Evolutionary conservation across 2,888 invertebrate species (phyloP), one percentile per base, ranked within the genome.

Genomic region (Herminia tarsipennalis): DNA sequence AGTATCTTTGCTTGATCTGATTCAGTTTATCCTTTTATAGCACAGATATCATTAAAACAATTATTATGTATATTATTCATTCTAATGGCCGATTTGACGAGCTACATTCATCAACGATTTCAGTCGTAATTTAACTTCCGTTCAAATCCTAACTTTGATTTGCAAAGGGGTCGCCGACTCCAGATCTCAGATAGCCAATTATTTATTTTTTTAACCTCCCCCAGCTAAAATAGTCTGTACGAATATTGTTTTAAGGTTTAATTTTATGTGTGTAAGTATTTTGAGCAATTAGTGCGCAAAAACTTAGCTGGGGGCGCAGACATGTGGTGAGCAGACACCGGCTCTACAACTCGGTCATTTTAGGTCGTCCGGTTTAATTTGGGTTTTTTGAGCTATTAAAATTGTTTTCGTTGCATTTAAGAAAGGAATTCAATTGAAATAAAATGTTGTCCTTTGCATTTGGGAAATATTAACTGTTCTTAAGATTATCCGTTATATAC

Each of bases 241-340:
- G 3, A 0, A 4, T 2, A 3, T 3, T 6, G 12, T 0, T 5
- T 22, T 48, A 49, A 30, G 30, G 44, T 32, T 30, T 12, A 36
- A 2, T 56, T 50, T 54, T 6, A 14, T 6, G 24, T 38, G 24
- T 38, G 24, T 4, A 14, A 10, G 5, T 9, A 20, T n/a, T 38
- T 10, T 2, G 36, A 34, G 38, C 42, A 62, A 59, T 63, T 42
- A 51, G 45, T 40, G 9, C 38, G 61, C 55, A 73, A 69, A 73
- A 77, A 70, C 66, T 46, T 42, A 2, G 65, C 68, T 53, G 58
- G 62, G 65, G 66, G 68, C 57, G 28, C 55, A 49, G 56, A 72
- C 76, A 76, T 76, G 49, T 78, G 76, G 67, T 49, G 22, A 50
- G 37, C 67, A 63, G 49, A 50, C 27, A 41, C 29, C 14, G 14